Evolutionary conservation across 1,140 invertebrate genomes (phyloP), one percentile per base, ranked within the genome.

Genomic region (Aphelenchoides besseyi): DNA sequence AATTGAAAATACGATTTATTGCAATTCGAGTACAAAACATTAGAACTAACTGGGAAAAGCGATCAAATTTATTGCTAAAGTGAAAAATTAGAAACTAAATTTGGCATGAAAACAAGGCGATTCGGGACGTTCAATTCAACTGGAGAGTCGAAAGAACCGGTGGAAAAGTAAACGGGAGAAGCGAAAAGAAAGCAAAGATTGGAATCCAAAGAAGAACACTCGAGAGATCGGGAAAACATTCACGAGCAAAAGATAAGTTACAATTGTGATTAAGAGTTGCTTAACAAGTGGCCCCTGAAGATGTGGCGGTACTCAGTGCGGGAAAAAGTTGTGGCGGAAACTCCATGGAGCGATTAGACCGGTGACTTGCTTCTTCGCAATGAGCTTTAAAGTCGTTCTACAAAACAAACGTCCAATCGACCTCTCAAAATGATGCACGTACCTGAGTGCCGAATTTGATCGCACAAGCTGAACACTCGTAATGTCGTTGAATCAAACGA

Each of bases 391-490:
- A 74, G 74, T 74, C 72, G n/a, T 64, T 59, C 72, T 73, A 52
- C 9, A 72, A 70, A 3, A 5, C n/a, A 41, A 33, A 69, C 1
- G 26, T 1, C 5, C 16, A 52, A 18, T 26, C 16, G 29, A 70
- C 18, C 16, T 8, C 0, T 36, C 23, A 16, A 33, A 12, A n/a
- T 23, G 1, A 0, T 0, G 26, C n/a, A 48, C 53, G 5, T 66
- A 80, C 79, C 69, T 85, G 83, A 32, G 76, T 82, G n/a, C 82
- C 83, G 53, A 79, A 78, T 41, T 74, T 72, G 16, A 36, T 41
- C 3, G 64, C n/a, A 41, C 82, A 83, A 1, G 71, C 18, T 18
- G 29, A 48, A 69, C 82, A 83, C 30, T 80, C 76, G 68, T 85
- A 85, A 54, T 83, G 82, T 2, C 59, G 78, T 69, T 83, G 82